Base-by-base conservation (phyloP, 2,113 vertebrate species). In the Micronisus gabar region DNA sequence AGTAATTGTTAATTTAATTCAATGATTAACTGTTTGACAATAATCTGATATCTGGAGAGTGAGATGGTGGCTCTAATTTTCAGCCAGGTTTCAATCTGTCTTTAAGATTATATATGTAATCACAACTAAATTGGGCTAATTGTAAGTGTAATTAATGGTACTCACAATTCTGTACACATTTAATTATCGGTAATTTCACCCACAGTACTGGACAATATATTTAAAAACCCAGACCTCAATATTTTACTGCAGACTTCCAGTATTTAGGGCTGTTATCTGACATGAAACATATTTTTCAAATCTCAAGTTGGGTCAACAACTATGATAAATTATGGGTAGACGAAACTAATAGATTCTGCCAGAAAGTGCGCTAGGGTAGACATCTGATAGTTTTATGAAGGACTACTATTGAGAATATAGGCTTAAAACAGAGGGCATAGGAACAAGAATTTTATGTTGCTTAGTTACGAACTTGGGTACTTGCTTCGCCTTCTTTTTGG, bases 1-100 rank as follows among this genome's bases (percentile, higher is more conserved):
- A 66, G 68, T 40, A 76, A 87, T 19, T 29, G 47, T 50, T 36
- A 45, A 63, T 62, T 92, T 53, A 53, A 66, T 45, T 66, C 29
- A 61, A 55, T 0, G 3, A 55, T 94, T 84, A 97, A 95, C 62
- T 91, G 84, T 91, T 89, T 87, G 93, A 79, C 94, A 97, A 96
- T 95, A 96, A 94, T 95, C 81, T 76, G 96, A 91, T 73, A 95
- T 94, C 95, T 97, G 97, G 96, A 96, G 94, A 97, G 94, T 91
- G 94, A 96, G 71, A 53, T 52, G 19, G n/a, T 62, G 34, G 66
- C n/a, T 92, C 22, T 85, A 48, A 66, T 5, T 86, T 93, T 40
- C 55, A 93, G 65, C 19, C 92, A 95, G 68, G 22, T 80, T 86
- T 90, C n/a, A 59, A 76, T 47, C 32, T 40, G 13, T 66, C 32